A percentile compares a stretch with the other conserved stretches of the same genome.
phyloP scores from a whole-genome alignment of 2,888 invertebrate genomes.

The Scrobipalpa costella region DNA sequence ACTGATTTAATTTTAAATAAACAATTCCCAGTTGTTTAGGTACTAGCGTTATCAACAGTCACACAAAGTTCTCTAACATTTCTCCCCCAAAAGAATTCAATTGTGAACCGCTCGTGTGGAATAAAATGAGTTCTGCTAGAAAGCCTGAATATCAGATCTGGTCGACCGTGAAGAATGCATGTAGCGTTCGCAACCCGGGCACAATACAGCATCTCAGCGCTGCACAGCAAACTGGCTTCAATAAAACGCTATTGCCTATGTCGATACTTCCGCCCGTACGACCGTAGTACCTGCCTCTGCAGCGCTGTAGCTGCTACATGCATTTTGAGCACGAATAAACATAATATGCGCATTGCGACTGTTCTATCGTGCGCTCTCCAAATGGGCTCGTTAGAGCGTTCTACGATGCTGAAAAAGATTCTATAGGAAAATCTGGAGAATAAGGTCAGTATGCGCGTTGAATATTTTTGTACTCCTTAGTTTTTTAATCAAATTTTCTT shows the following conservation, averaged over 20 bases:
- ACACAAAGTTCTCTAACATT: too few relatives aligned
- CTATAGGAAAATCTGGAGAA: conserved; percentile 7
- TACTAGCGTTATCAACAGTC: too few relatives aligned
- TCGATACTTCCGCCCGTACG: conserved; percentile 28
- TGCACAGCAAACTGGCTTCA: conserved; percentile 43
- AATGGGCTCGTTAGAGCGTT: conserved; percentile 14
- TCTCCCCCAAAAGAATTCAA: conserved; percentile 2
- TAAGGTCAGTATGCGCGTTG: background rate
- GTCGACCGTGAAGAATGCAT: conserved; percentile 57
- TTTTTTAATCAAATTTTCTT: background rate
- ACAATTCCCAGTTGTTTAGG: too few relatives aligned
- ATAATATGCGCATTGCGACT: conserved; percentile 43
- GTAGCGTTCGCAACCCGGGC: conserved; percentile 48
- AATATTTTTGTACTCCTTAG: background rate
- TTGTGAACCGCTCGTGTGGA: conserved; percentile 19
- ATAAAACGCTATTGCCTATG: conserved; percentile 52
- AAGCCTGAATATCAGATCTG: conserved; percentile 32
- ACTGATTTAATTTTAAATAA: too few relatives aligned
- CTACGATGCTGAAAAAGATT: background rate
- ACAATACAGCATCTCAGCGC: conserved; percentile 51
- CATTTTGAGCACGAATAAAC: conserved; percentile 56
- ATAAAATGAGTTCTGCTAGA: conserved; percentile 31
- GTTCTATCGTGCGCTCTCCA: conserved; percentile 32
- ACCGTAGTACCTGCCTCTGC: conserved; percentile 10
- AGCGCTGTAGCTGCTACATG: conserved; percentile 40